Evolutionary conservation across 2,888 invertebrate genomes (phyloP).

Genomic region (Oeneis ivallda): DNA sequence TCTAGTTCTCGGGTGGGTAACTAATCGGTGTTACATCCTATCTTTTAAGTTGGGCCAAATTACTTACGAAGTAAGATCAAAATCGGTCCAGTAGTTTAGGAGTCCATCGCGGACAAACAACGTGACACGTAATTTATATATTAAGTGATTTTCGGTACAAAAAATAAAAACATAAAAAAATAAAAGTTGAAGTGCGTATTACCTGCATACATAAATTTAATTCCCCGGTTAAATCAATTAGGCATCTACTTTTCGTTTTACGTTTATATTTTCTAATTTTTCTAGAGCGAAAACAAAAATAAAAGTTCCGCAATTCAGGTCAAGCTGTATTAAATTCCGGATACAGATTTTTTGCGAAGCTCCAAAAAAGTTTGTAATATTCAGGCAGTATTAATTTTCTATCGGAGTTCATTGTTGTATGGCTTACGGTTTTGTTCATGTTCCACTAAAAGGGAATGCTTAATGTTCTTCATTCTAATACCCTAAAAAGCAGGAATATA

Average conservation of each 20-base stretch:
- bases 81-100: no score
- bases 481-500: not conserved
- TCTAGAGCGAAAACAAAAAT: not conserved
- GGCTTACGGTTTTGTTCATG: constrained; percentile 7
- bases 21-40: no score
- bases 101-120: no score
- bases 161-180: no score
- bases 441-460: not conserved
- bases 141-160: no score
- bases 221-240: not conserved
- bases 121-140: no score
- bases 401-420: constrained; percentile 13
- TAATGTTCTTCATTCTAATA: not conserved
- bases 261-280: constrained; percentile 1
- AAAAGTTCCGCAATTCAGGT: constrained; percentile 9
- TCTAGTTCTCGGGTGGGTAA: no score
- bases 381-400: constrained; percentile 19
- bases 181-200: no score
- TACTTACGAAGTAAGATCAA: no score
- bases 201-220: not conserved
- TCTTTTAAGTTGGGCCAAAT: no score
- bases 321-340: constrained; percentile 7
- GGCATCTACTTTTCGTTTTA: not conserved
- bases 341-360: constrained; percentile 12
- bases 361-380: constrained; percentile 18